phyloP scores from a whole-genome alignment of 2,888 invertebrate species.

The Harpalus rufipes region DNA sequence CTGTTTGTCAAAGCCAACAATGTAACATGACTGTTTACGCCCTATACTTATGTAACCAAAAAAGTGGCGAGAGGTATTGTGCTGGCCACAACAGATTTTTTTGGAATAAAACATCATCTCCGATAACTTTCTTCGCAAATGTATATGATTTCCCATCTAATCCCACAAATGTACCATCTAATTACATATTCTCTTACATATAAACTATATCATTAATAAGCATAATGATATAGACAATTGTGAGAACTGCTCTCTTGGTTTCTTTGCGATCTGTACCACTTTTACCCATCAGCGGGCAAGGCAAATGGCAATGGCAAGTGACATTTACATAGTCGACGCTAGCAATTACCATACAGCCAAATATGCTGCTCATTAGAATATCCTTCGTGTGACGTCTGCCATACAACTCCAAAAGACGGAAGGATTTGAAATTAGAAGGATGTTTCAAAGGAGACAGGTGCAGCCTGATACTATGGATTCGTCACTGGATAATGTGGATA shows the following conservation, averaged over 20 bases:
- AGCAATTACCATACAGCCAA: conserved; percentile 57
- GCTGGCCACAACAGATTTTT: too few species aligned
- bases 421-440: too few species aligned
- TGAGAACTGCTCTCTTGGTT: conserved; percentile 23
- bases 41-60: too few species aligned
- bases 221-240: conserved; percentile 51
- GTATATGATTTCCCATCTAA: not conserved
- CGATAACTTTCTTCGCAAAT: not conserved
- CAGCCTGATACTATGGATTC: too few species aligned
- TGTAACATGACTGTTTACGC: too few species aligned
- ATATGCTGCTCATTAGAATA: not conserved
- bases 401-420: too few species aligned
- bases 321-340: conserved; percentile 63
- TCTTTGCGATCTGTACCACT: not conserved
- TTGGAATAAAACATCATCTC: too few species aligned
- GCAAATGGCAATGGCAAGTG: conserved; percentile 59
- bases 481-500: too few species aligned
- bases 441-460: too few species aligned
- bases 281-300: conserved; percentile 3
- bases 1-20: too few species aligned
- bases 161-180: not conserved
- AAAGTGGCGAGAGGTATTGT: too few species aligned
- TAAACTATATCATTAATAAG: conserved; percentile 47
- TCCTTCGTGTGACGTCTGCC: too few species aligned
- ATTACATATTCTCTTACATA: conserved; percentile 44